phyloP scores from a whole-genome alignment of 2,113 vertebrate species.

The pig (Sus scrofa) region T2T-Sscrofa CM000825.6:134093501-134094000 shows the following conservation, averaged over 20 bases:
- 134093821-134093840: neutral
- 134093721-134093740: neutral
- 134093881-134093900: neutral
- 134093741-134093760: neutral
- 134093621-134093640: neutral
- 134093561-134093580: neutral
- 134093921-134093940: neutral
- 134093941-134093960: neutral
- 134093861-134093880: neutral
- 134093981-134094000: neutral
- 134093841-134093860: neutral
- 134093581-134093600: neutral
- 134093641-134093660: neutral
- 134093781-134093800: neutral
- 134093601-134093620: neutral
- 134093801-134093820: neutral
- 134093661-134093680: neutral
- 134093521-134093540: neutral
- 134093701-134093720: neutral
- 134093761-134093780: neutral
- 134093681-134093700: neutral
- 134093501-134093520: neutral
- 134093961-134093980: neutral
- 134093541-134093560: neutral
- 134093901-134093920: neutral